Base-by-base conservation (phyloP, 2,888 invertebrate genomes). In the Chymomyza procnemis region DNA sequence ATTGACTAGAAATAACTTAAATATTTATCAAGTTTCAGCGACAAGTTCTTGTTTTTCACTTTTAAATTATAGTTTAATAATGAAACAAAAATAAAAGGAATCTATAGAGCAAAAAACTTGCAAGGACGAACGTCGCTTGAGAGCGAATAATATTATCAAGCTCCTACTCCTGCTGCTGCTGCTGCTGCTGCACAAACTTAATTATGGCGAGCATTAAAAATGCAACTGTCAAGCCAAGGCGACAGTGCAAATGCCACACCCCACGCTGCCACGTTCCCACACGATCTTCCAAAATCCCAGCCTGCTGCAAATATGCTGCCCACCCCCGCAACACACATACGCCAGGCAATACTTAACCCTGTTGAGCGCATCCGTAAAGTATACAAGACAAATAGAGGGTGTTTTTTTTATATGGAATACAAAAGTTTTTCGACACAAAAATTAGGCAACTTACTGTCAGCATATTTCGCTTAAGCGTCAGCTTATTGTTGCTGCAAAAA, bases 151-250 rank as follows among this genome's bases (percentile, higher is more conserved):
- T 72, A 60, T 41, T 41, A 41, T 41, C 34, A 12, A 41, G 56
- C 47, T 46, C 59, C 56, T 18, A 34, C 52, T 26, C 16, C 47
- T 55, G 65, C 47, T 63, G 67, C 61, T 56, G 63, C 58, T n/a
- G n/a, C n/a, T n/a, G n/a, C n/a, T 65, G 74, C 64, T 74, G 72
- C 81, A 84, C 73, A 85, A 82, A 87, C 85, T 82, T 85, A 82
- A 82, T 82, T 82, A 82, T 82, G 87, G 82, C 74, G 66, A 63
- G 73, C 85, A 82, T 82, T 82, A 82, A 82, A 82, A 85, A 87
- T 82, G 82, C 77, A 82, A 75, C 87, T 85, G 87, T 85, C 87
- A 87, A 81, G 69, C 73, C 81, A 70, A 71, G 60, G 66, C 78
- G 66, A 79, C 69, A 71, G 64, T 41, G n/a, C 66, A 41, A 34